Base-by-base conservation (phyloP, 64 coral and sea anemone species). In the Stichodactyla helianthus region DNA sequence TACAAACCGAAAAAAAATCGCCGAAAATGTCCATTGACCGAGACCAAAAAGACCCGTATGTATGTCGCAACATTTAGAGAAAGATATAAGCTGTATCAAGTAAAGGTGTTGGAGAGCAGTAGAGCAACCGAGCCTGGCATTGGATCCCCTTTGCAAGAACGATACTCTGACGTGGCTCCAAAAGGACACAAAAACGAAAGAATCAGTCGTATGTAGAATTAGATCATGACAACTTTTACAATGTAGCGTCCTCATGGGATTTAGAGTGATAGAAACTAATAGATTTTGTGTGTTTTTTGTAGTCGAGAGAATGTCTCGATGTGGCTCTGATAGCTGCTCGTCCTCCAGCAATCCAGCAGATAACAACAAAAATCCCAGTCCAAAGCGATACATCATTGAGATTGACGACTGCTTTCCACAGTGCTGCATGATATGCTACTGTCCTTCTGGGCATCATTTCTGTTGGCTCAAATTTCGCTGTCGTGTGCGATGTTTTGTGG, bases 351-450 rank as follows among this genome's bases (percentile, higher is more conserved):
- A 11, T 14, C 16, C 25, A 19, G 52, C 0, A 84, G 83, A 60
- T 6, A 28, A 15, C 26, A 55, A 84, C 83, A 81, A 54, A 20
- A 84, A 84, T 63, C 54, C 54, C 7, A 84, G 59, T 63, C 84
- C 90, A 12, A 82, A 87, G 4, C 79, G 79, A 50, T 86, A 89
- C 56, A 89, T 86, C n/a, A 86, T 92, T 6, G 87, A 95, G 63
- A 91, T 95, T n/a, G 93, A 95, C 18, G 87, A 95, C 65, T 95
- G 90, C 58, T 56, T 95, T 7, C 93, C 93, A 19, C 71, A 89
- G 56, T 95, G 90, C n/a, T 97, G 95, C 31, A 86, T 71, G 60
- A 53, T 80, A 13, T 68, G 55, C 19, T 19, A 54, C 53, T 54
- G 31, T 11, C 31, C 50, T 26, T 57, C 57, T 11, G 65, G 59